Evolutionary conservation across 2,888 invertebrate genomes (phyloP), one percentile per base, ranked within the genome.

Genomic region (Drosophila differens): DNA sequence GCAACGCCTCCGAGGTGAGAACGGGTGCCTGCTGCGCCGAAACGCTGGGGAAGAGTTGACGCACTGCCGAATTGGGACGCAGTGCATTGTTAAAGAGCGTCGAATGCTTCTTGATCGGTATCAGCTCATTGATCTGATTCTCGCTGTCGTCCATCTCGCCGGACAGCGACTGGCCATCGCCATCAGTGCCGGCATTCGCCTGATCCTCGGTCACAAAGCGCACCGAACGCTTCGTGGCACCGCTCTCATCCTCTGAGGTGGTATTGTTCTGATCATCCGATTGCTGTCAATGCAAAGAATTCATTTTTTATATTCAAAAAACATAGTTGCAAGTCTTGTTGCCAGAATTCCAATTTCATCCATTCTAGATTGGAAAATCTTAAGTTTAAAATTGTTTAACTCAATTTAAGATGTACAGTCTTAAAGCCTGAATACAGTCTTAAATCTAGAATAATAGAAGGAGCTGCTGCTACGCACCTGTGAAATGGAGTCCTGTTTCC

Each of bases 21-120:
- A 94, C 91, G 93, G 94, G 92, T 12, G 92, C 88, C 47, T 96
- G 96, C 14, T 96, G 96, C 3, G 95, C 95, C 41, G 89, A 89
- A 37, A 95, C 95, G 85, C 95, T 95, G 30, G 97, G 97, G 92
- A 97, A 97, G 61, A 97, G 94, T 91, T 97, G 97, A 66, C 97
- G 95, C 10, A 97, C 97, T 4, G 97, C 97, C 0, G 97, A 97
- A 92, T 97, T 97, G 9, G 97, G 93, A 60, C 93, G 91, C 66
- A 93, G 74, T 16, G 93, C 93, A 73, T 93, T 93, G 70, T 93
- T 93, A 74, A 93, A 93, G 7, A 93, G 83, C 25, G 93, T 93
- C 10, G 93, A 93, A 73, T 93, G 93, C 74, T 93, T 93, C 73
- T 93, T 93, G 62, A 93, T 92, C 37, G 93, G 93, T 71, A 93